These are phyloP conservation scores for Anniella stebbinsi DNA, from an alignment of 2,797 vertebrate genomes.

Conservation along the genomic window DNA sequence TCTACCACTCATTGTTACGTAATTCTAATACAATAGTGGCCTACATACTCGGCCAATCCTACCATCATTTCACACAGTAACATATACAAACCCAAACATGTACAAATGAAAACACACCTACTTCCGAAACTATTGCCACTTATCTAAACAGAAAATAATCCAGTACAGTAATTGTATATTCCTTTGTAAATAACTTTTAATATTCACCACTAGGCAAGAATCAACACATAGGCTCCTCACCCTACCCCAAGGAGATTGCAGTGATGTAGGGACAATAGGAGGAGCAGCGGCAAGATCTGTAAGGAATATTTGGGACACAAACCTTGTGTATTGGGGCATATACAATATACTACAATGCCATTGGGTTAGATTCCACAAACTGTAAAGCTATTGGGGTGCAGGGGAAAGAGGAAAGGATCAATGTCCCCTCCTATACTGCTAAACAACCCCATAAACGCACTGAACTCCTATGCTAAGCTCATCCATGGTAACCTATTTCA, in stretches of 20 bases:
- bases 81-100: constrained; percentile 62
- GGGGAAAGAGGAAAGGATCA: not conserved
- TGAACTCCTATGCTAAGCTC: not conserved
- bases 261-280: not conserved
- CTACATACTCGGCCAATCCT: constrained; percentile 95
- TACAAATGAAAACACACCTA: constrained; percentile 46
- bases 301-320: not conserved
- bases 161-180: constrained; percentile 2
- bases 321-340: not conserved
- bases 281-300: not conserved
- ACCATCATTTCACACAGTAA: constrained; percentile 79
- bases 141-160: constrained; percentile 32
- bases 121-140: constrained; percentile 51
- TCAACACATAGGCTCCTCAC: not conserved
- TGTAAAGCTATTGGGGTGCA: not conserved
- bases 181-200: not conserved
- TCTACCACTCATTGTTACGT: constrained; percentile 86
- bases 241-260: not conserved
- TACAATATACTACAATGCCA: not conserved
- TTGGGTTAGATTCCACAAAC: not conserved
- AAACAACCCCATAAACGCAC: not conserved
- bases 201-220: not conserved
- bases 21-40: constrained; percentile 92
- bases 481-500: not conserved
- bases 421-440: not conserved